phyloP scores from a whole-genome alignment of 2,113 vertebrate species.

The Perccottus glenii region DNA sequence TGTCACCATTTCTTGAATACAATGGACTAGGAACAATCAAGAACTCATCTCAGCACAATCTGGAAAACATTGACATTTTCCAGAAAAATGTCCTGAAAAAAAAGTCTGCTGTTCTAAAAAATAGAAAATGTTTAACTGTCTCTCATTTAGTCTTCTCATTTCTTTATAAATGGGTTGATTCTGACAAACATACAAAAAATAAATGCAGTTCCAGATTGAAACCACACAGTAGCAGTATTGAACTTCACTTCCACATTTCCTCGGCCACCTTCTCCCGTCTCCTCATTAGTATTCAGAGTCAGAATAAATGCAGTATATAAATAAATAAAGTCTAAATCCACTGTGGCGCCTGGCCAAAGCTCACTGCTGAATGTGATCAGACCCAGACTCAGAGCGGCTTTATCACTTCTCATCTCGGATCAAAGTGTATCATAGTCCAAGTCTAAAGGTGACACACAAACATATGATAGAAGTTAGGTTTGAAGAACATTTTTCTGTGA shows the following conservation, averaged over 20 bases:
- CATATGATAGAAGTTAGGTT: neutral
- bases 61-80: no score
- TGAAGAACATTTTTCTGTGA: neutral
- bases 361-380: neutral
- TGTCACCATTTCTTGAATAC: no score
- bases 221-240: neutral
- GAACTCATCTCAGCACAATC: no score
- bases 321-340: conserved; percentile 4
- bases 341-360: neutral
- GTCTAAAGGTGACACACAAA: neutral
- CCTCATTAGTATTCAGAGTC: conserved; percentile 7
- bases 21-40: no score
- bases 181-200: no score
- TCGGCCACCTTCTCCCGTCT: neutral
- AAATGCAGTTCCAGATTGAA: neutral
- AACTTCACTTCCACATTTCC: neutral
- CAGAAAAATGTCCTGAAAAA: no score
- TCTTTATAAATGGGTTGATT: no score
- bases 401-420: neutral
- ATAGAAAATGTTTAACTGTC: no score
- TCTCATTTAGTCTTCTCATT: no score
- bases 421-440: neutral
- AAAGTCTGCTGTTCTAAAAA: no score
- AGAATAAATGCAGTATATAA: neutral
- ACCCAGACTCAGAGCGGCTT: neutral